Base-by-base conservation (phyloP, 2,888 invertebrate genomes). In the Hirtodrosophila cameraria region DNA sequence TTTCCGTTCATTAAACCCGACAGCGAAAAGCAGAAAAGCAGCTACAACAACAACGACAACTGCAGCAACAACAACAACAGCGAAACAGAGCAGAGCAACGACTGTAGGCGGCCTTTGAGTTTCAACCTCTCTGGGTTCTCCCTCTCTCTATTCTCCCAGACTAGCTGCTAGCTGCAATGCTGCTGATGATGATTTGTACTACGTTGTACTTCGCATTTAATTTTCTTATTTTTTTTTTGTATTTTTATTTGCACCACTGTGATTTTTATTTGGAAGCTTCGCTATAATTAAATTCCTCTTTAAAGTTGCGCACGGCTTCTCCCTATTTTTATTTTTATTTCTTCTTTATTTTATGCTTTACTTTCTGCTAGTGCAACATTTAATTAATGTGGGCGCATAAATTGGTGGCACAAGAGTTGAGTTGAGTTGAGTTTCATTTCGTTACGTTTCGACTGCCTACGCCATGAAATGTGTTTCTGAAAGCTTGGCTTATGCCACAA, bases 1-100 rank as follows among this genome's bases (percentile, higher is more conserved):
- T 86, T 86, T 87, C 85, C 88, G 88, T 88, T 88, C 88, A 88
- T 88, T 88, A 88, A 88, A 88, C 88, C 85, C 88, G 78, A 86
- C 83, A 80, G 87, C 83, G 74, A 80, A 74, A 78, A 69, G 67
- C 67, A 75, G 59, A 68, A 71, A 71, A 71, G 65, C 70, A 61
- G 49, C 58, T 11, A 30, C 65, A 60, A 39, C 66, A 45, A 27
- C 60, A 61, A 33, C 50, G 46, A 41, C 41, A 25, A 16, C 45
- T 35, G 9, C 36, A 36, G 30, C 61, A 39, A 33, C 36, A 45
- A 43, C 49, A 31, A 16, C 39, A 39, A 36, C 57, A 45, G 15
- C 38, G 27, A 15, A 41, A 50, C 46, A 38, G 42, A 50, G 27
- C 53, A 57, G 62, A 52, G 78, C 81, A 77, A 69, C 48, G 59